phyloP scores from a whole-genome alignment of 2,888 invertebrate genomes.

The Penaeus monodon region DNA sequence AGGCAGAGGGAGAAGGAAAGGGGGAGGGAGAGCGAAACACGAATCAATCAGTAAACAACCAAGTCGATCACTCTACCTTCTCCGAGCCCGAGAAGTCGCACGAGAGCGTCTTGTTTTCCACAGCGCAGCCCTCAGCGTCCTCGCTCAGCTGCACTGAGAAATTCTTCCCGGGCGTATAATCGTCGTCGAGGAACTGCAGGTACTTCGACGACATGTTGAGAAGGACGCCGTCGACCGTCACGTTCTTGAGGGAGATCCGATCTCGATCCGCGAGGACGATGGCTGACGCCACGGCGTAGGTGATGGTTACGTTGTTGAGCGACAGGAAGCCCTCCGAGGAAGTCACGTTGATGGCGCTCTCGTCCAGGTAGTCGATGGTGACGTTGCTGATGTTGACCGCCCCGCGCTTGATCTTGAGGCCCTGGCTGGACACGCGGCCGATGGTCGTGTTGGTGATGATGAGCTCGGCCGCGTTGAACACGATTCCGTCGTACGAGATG shows the following conservation, averaged over 20 bases:
- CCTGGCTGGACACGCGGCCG: slow-evolving; percentile 30
- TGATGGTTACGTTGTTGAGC: slow-evolving; percentile 42
- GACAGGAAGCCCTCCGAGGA: slow-evolving; percentile 25
- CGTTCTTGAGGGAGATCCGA: slow-evolving; percentile 27
- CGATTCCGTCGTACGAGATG: slow-evolving; percentile 33
- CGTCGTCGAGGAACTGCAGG: slow-evolving; percentile 44
- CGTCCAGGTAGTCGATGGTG: slow-evolving; percentile 36
- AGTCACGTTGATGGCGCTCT: slow-evolving; percentile 25
- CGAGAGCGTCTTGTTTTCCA: background rate
- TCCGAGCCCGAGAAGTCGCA: slow-evolving; percentile 25
- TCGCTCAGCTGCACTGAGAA: background rate
- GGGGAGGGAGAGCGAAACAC: background rate
- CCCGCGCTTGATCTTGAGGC: slow-evolving; percentile 33
- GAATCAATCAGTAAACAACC: background rate
- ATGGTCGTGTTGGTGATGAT: slow-evolving; percentile 39
- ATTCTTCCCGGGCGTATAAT: background rate
- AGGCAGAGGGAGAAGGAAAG: background rate
- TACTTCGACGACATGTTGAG: slow-evolving; percentile 28
- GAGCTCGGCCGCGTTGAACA: slow-evolving; percentile 50
- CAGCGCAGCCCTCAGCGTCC: background rate
- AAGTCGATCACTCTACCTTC: background rate
- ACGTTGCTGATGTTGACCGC: slow-evolving; percentile 42
- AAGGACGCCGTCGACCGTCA: slow-evolving; percentile 17
- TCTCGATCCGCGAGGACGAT: slow-evolving; percentile 28
- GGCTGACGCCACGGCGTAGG: slow-evolving; percentile 19